Conservation (phyloP, 2,888 invertebrate species). For the Plagodis pulveraria region DNA sequence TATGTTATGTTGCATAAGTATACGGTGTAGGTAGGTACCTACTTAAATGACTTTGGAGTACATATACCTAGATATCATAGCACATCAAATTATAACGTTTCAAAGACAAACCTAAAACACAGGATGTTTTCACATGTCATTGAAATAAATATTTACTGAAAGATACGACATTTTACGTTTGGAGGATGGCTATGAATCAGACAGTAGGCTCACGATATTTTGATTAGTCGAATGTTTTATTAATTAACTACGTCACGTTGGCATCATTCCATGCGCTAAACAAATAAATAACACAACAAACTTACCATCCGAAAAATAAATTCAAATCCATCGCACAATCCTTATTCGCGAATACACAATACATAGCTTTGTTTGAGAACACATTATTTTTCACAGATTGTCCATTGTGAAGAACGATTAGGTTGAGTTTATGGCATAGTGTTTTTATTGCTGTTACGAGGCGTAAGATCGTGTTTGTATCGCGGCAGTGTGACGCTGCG, state of each 20-base stretch:
- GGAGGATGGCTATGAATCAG: background rate
- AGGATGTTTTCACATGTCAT: background rate
- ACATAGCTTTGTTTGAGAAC: slow-evolving; percentile 30
- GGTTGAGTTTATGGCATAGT: slow-evolving; percentile 48
- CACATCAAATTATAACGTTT: no score
- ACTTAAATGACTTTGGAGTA: no score
- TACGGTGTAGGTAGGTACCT: no score
- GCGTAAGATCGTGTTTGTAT: slow-evolving; percentile 27
- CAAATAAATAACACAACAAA: slow-evolving; percentile 47
- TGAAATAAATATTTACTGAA: background rate
- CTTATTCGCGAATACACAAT: slow-evolving; percentile 33
- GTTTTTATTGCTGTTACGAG: slow-evolving; percentile 44
- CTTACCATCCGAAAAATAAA: slow-evolving; percentile 52
- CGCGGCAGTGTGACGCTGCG: slow-evolving; percentile 12
- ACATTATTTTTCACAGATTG: slow-evolving; percentile 42
- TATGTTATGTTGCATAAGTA: no score
- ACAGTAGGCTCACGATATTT: background rate
- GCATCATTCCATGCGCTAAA: slow-evolving; percentile 44
- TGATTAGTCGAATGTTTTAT: slow-evolving; percentile 41
- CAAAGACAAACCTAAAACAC: background rate
- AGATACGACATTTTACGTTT: background rate
- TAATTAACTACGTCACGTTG: slow-evolving; percentile 40
- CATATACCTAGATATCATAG: no score
- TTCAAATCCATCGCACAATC: slow-evolving; percentile 35
- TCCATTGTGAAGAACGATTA: slow-evolving; percentile 47